A percentile compares a stretch with the other conserved stretches of the same genome.
phyloP scores from a whole-genome alignment of 2,113 vertebrate genomes.

The Apus apus region DNA sequence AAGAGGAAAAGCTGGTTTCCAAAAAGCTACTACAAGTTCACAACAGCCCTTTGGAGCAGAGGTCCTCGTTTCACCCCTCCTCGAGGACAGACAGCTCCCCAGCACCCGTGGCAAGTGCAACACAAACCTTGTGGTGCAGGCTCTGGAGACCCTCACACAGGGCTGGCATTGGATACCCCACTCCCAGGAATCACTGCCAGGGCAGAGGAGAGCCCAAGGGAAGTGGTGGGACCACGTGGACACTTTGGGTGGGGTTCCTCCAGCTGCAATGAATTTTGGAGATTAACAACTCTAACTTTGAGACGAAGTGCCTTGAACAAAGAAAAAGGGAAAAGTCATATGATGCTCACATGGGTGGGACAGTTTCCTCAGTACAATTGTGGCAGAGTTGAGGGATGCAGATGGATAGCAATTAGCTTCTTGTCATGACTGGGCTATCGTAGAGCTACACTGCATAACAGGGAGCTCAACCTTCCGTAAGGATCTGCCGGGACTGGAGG shows the following conservation, averaged over 20 bases:
- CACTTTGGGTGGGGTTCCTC: not conserved
- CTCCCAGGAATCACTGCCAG: not conserved
- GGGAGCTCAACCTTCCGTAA: not conserved
- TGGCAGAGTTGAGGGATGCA: not conserved
- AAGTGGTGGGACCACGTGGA: rapidly evolving
- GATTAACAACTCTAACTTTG: not conserved
- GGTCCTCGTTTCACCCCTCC: not conserved
- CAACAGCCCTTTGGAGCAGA: not conserved
- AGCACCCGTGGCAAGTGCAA: rapidly evolving
- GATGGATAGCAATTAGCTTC: not conserved
- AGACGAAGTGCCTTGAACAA: not conserved
- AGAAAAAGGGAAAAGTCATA: not conserved
- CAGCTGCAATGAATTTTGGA: not conserved
- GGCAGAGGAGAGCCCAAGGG: not conserved
- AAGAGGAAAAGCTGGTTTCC: constrained; percentile 53
- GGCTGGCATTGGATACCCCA: rapidly evolving
- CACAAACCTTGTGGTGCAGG: not conserved
- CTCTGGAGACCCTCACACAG: not conserved
- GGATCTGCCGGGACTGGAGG: not conserved
- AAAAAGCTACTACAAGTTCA: constrained; percentile 21
- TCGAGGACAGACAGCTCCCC: rapidly evolving
- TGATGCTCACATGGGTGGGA: not conserved
- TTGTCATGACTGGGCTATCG: not conserved
- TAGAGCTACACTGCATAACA: not conserved
- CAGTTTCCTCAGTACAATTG: not conserved